A percentile compares a stretch with the other conserved stretches of the same genome.
Conservation (phyloP, 2,888 invertebrate genomes). For the Sesamia inferens region DNA sequence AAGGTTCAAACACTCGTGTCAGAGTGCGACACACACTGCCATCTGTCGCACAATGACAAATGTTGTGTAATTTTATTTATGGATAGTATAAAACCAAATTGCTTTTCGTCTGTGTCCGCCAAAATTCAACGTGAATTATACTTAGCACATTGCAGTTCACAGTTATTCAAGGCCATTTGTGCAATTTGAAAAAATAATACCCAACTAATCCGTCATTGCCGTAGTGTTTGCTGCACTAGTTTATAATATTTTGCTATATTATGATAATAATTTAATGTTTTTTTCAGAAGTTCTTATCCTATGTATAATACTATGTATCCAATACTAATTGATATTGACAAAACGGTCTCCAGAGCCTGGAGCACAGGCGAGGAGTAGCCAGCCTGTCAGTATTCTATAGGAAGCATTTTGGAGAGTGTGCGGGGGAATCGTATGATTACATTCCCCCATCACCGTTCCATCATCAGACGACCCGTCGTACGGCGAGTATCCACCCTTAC, state of each 20-base stretch:
- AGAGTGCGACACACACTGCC: conserved; percentile 47
- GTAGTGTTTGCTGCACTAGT: conserved; percentile 20
- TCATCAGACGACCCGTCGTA: too few relatives aligned
- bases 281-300: conserved; percentile 10
- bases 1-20: conserved; percentile 70
- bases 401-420: too few relatives aligned
- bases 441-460: too few relatives aligned
- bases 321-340: conserved; percentile 18
- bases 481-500: too few relatives aligned
- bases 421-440: too few relatives aligned
- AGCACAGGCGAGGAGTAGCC: too few relatives aligned
- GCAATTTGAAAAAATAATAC: conserved; percentile 46
- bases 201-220: conserved; percentile 34
- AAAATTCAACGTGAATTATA: conserved; percentile 9
- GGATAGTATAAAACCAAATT: background rate
- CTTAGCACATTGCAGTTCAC: conserved; percentile 49
- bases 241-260: conserved; percentile 16
- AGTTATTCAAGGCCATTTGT: conserved; percentile 48
- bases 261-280: conserved; percentile 12
- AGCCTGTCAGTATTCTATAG: too few relatives aligned
- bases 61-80: conserved; percentile 48
- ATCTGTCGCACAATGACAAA: conserved; percentile 61
- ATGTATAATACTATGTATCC: conserved; percentile 9
- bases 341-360: too few relatives aligned
- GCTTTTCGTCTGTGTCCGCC: background rate